Evolutionary conservation across 2,113 vertebrate species (phyloP).

Genomic region (Corapipo altera): DNA sequence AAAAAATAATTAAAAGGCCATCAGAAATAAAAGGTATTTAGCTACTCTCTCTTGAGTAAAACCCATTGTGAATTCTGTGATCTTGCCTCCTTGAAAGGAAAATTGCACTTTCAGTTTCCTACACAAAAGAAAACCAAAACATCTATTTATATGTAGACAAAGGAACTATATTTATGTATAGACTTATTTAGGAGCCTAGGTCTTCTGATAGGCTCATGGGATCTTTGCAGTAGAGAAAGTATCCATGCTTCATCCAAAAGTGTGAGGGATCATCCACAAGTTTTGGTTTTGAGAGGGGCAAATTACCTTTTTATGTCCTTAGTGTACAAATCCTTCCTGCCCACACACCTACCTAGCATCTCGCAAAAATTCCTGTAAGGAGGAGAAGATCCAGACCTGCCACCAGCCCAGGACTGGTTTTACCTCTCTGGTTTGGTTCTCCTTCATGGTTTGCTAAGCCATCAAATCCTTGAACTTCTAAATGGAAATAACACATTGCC

Average conservation of each 20-base stretch:
- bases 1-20: neutral
- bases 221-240: neutral
- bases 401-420: neutral
- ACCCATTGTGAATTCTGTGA: neutral
- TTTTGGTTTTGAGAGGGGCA: neutral
- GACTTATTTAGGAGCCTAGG: neutral
- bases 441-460: neutral
- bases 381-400: neutral
- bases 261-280: neutral
- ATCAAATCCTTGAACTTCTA: neutral
- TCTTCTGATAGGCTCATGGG: neutral
- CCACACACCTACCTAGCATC: neutral
- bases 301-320: neutral
- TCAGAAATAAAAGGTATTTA: neutral
- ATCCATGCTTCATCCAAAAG: neutral
- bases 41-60: neutral
- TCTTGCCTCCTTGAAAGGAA: neutral
- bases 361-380: neutral
- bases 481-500: neutral
- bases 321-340: neutral
- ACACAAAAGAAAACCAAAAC: neutral
- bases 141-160: neutral
- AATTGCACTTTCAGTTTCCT: neutral
- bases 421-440: neutral
- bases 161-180: neutral